These are phyloP conservation scores for Linnaemya tessellans DNA, from an alignment of 2,888 invertebrate species.

Conservation along the genomic window DNA sequence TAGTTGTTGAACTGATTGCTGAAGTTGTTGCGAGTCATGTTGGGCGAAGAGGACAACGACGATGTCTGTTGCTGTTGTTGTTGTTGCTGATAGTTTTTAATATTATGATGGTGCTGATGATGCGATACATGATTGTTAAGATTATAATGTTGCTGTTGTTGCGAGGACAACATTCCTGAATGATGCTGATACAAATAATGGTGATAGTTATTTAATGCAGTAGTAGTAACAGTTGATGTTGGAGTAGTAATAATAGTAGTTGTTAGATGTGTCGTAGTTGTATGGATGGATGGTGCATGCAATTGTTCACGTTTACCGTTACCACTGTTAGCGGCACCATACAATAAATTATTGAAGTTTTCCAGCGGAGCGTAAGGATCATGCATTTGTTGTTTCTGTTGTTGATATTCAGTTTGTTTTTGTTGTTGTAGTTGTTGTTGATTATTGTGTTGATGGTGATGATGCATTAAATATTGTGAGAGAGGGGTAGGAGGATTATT, in stretches of 20 bases:
- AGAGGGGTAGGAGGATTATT: conserved; percentile 70
- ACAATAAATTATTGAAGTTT: conserved; percentile 77
- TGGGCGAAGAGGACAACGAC: conserved; percentile 73
- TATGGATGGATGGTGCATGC: conserved; percentile 72
- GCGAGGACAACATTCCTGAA: conserved; percentile 52
- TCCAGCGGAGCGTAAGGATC: conserved; percentile 78
- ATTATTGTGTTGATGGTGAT: conserved; percentile 48
- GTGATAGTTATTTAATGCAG: conserved; percentile 69
- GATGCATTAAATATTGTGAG: conserved; percentile 62
- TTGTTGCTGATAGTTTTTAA: conserved; percentile 72
- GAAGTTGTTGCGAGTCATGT: conserved; percentile 74
- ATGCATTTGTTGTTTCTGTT: conserved; percentile 66
- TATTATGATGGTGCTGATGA: conserved; percentile 71
- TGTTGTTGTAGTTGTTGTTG: conserved; percentile 42
- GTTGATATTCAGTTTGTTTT: conserved; percentile 46
- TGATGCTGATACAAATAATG: conserved; percentile 74
- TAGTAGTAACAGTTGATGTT: conserved; percentile 72
- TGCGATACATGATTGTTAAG: conserved; percentile 62
- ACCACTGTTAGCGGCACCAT: conserved; percentile 72
- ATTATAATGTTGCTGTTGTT: conserved; percentile 63
- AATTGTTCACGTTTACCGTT: conserved; percentile 75
- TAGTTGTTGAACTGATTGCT: conserved; percentile 80
- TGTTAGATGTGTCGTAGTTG: conserved; percentile 53
- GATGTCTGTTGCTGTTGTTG: conserved; percentile 72
- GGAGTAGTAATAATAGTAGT: conserved; percentile 72